Evolutionary conservation across 2,113 vertebrate species (phyloP), one percentile per base, ranked within the genome.

Genomic region (Terrapene triunguis): DNA sequence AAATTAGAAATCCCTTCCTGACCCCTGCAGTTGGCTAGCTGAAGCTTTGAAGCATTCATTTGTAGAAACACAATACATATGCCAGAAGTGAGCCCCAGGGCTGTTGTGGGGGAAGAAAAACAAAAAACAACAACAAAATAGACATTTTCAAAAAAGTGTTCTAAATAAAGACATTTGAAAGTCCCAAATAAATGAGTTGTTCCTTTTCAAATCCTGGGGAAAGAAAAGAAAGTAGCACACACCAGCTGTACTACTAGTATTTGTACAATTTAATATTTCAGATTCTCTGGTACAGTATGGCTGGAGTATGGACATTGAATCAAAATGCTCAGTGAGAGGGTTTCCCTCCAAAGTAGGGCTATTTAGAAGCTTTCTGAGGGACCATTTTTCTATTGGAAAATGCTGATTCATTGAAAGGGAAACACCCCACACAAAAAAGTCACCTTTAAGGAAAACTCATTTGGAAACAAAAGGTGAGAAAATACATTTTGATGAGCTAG

Each of bases 401-500:
- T 32, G 27, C 59, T 35, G 29, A 62, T 62, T 62, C 59, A 32
- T 16, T 62, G 59, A 32, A 62, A 32, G 29, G 29, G 59, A 62
- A 62, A 14, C 12, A 62, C 13, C 6, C 27, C 59, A 62, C 11
- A 6, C 29, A 62, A 32, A 59, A 59, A 59, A 59, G 25, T 59
- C 57, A 59, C 5, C 27, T 1, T 13, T n/a, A 2, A 32, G 89
- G 42, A 82, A 80, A 27, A 35, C 83, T 80, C 65, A 1, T 81
- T 91, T 87, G 4, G 16, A 94, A 96, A 87, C 2, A 94, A 80
- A 72, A 62, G 59, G 16, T 55, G 10, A 80, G 21, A 65, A 16
- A 62, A 47, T 47, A 25, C 14, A 42, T 89, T 47, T 79, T 79
- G 47, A 81, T 42, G 90, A 5, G 5, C 25, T 1, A 59, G 29